Conservation (phyloP, 2,797 vertebrate genomes). For the Enteromius unitaeniatus region DNA sequence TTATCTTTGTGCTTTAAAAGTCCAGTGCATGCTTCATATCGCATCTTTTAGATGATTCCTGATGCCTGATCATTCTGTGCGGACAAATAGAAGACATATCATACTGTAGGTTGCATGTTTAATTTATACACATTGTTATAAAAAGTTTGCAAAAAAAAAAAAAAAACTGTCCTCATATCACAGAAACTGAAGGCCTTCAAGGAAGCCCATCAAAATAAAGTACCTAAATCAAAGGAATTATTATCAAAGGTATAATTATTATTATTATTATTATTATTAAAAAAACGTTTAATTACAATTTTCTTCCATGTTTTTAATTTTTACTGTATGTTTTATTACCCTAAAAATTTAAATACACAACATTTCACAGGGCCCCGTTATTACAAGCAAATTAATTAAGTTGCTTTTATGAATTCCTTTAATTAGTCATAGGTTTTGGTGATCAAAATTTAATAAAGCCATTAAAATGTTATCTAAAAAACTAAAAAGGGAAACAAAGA, state of each 20-base stretch:
- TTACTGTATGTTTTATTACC: not conserved
- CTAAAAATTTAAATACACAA: not conserved
- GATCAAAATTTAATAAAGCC: not conserved
- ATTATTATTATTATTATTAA: too few relatives aligned
- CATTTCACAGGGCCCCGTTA: not conserved
- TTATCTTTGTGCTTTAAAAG: slow-evolving; percentile 24
- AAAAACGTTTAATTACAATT: too few relatives aligned
- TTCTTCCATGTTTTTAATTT: not conserved
- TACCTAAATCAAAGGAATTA: too few relatives aligned
- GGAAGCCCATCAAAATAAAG: not conserved
- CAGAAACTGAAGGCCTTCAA: not conserved
- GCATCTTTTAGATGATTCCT: slow-evolving; percentile 8
- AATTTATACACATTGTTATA: not conserved
- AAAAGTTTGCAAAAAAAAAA: not conserved
- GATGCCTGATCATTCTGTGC: slow-evolving; percentile 18
- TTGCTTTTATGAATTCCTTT: not conserved
- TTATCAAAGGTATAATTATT: too few relatives aligned
- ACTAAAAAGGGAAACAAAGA: not conserved
- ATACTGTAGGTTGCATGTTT: not conserved
- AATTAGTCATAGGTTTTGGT: not conserved
- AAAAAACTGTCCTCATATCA: not conserved
- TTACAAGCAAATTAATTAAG: not conserved
- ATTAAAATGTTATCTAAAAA: not conserved
- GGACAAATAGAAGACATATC: slow-evolving; percentile 13
- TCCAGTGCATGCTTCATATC: not conserved